Evolutionary conservation across 2,113 vertebrate genomes (phyloP).

Genomic region (Pavo muticus): DNA sequence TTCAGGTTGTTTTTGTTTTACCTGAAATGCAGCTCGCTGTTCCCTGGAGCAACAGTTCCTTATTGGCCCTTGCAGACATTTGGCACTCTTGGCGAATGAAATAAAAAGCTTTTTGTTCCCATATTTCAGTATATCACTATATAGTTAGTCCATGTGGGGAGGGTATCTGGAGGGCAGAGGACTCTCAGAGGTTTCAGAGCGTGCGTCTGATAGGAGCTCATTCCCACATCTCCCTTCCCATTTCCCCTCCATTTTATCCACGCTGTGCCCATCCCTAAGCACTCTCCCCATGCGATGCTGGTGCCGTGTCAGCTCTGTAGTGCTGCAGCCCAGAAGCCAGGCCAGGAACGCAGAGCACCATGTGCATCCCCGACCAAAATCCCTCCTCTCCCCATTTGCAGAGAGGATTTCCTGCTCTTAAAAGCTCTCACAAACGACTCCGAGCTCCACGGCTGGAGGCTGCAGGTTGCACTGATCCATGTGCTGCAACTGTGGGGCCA

Average conservation of each 20-base stretch:
- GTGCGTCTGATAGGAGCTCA: background rate
- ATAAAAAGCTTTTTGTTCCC: constrained; percentile 69
- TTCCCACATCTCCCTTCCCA: background rate
- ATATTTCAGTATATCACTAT: constrained; percentile 50
- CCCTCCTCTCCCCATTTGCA: background rate
- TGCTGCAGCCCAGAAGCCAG: background rate
- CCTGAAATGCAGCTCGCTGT: background rate
- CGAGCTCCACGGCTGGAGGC: fast-evolving
- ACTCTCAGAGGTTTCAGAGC: constrained; percentile 43
- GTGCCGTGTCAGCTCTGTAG: background rate
- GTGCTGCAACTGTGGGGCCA: background rate
- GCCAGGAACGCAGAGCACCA: background rate
- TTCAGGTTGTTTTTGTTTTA: constrained; percentile 11
- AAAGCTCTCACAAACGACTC: background rate
- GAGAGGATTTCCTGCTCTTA: background rate
- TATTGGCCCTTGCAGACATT: constrained; percentile 17
- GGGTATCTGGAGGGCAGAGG: constrained; percentile 59
- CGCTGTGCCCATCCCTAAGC: background rate
- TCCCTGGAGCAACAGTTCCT: constrained; percentile 12
- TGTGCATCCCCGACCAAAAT: background rate
- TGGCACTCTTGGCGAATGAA: background rate
- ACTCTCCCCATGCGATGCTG: background rate
- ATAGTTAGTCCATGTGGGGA: constrained; percentile 14
- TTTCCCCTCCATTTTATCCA: background rate
- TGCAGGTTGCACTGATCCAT: fast-evolving